These are phyloP conservation scores for Polydrusus tereticollis DNA, from an alignment of 2,888 invertebrate genomes.

Conservation along the genomic window DNA sequence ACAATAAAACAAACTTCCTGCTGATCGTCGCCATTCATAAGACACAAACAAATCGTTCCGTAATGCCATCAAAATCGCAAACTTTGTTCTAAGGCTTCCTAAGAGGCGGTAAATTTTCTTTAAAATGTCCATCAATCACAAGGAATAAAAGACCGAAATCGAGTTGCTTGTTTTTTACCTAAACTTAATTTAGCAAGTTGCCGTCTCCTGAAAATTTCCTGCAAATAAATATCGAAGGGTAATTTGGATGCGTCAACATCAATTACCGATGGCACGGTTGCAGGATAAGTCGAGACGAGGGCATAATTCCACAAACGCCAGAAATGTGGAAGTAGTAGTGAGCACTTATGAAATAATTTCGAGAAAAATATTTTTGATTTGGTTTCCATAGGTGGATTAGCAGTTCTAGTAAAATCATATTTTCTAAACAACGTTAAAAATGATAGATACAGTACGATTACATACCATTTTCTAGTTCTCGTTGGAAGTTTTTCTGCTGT, in stretches of 20 bases:
- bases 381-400: too few species aligned
- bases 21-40: not conserved
- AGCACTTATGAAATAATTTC: too few species aligned
- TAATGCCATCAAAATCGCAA: not conserved
- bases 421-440: too few species aligned
- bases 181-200: conserved; percentile 17
- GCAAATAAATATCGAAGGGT: conserved; percentile 22
- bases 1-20: not conserved
- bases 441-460: too few species aligned
- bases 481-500: too few species aligned
- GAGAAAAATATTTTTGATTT: too few species aligned
- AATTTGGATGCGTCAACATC: conserved; percentile 18
- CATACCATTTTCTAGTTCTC: too few species aligned
- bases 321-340: too few species aligned
- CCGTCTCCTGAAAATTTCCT: conserved; percentile 16
- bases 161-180: conserved; percentile 10
- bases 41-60: not conserved
- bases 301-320: not conserved
- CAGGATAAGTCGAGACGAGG: not conserved
- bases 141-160: conserved; percentile 11
- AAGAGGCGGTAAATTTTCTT: conserved; percentile 17
- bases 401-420: too few species aligned
- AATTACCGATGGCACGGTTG: conserved; percentile 6
- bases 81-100: not conserved
- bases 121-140: conserved; percentile 15